Conservation (phyloP, 2,888 invertebrate genomes). For the Leucophenga montana region DNA sequence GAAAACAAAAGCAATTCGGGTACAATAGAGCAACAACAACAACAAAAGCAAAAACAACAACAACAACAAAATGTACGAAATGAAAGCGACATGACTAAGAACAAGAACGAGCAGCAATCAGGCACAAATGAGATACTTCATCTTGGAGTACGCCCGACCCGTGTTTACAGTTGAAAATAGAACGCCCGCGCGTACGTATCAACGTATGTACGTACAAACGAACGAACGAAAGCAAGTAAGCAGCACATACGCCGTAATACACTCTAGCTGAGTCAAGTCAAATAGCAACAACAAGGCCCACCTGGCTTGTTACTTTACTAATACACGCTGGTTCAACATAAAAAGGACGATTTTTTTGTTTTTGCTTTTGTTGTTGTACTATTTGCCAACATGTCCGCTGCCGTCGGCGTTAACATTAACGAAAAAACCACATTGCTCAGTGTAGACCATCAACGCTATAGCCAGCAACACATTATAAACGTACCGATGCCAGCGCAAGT, state of each 20-base stretch:
- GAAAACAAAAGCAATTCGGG: constrained; percentile 32
- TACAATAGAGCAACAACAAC: constrained; percentile 30
- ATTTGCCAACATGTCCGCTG: constrained; percentile 33
- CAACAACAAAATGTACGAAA: constrained; percentile 43
- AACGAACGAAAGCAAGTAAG: neutral
- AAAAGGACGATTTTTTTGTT: constrained; percentile 28
- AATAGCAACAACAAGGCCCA: neutral
- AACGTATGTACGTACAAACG: neutral
- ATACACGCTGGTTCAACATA: constrained; percentile 20
- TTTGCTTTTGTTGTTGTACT: constrained; percentile 32
- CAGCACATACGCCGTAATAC: neutral
- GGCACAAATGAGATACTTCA: constrained; percentile 22
- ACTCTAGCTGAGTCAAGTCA: neutral
- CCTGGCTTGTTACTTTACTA: neutral
- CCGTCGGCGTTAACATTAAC: constrained; percentile 50
- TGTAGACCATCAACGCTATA: constrained; percentile 39
- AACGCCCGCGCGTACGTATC: neutral
- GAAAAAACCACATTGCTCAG: constrained; percentile 58
- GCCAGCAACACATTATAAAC: constrained; percentile 47
- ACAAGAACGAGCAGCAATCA: constrained; percentile 34
- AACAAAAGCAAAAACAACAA: constrained; percentile 43
- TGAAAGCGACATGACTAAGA: constrained; percentile 60
- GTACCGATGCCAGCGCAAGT: constrained; percentile 52
- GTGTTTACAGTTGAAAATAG: constrained; percentile 25
- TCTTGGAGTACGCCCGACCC: constrained; percentile 4